phyloP scores from a whole-genome alignment of 2,888 invertebrate species.

The Cosmopolites sordidus region DNA sequence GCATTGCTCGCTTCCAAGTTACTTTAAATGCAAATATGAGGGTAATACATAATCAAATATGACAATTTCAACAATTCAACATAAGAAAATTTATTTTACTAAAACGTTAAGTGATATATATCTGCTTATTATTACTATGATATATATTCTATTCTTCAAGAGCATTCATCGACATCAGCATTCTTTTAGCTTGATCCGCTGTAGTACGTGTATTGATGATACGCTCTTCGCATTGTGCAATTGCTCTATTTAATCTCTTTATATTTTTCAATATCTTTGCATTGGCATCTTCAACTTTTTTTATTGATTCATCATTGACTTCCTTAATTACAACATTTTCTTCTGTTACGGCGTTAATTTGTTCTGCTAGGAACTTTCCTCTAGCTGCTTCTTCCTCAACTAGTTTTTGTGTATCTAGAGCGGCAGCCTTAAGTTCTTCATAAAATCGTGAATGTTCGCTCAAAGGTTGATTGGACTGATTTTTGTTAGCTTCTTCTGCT shows the following conservation, averaged over 20 bases:
- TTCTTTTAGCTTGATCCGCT: constrained; percentile 7
- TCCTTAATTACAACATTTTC: constrained; percentile 42
- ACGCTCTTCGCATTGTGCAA: constrained; percentile 39
- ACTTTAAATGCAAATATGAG: too few relatives aligned
- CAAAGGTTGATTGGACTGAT: constrained; percentile 24
- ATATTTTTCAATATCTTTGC: constrained; percentile 44
- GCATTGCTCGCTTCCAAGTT: too few relatives aligned
- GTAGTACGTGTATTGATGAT: constrained; percentile 34
- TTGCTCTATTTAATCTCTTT: constrained; percentile 38
- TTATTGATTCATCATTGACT: constrained; percentile 42
- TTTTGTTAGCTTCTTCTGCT: constrained; percentile 34
- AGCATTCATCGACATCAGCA: background rate
- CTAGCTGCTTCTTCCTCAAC: constrained; percentile 46
- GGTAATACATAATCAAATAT: too few relatives aligned
- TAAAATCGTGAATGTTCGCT: constrained; percentile 42
- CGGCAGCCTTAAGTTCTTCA: constrained; percentile 41
- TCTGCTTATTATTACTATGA: too few relatives aligned
- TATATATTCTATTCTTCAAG: background rate
- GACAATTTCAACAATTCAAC: too few relatives aligned
- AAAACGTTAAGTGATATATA: too few relatives aligned
- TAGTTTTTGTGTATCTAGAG: constrained; percentile 42
- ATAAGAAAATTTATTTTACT: too few relatives aligned
- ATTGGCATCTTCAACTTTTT: constrained; percentile 43
- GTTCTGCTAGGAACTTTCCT: constrained; percentile 42
- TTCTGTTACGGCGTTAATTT: constrained; percentile 43